Base-by-base conservation (phyloP, 2,797 vertebrate genomes). In the Sebastolobus alascanus region DNA sequence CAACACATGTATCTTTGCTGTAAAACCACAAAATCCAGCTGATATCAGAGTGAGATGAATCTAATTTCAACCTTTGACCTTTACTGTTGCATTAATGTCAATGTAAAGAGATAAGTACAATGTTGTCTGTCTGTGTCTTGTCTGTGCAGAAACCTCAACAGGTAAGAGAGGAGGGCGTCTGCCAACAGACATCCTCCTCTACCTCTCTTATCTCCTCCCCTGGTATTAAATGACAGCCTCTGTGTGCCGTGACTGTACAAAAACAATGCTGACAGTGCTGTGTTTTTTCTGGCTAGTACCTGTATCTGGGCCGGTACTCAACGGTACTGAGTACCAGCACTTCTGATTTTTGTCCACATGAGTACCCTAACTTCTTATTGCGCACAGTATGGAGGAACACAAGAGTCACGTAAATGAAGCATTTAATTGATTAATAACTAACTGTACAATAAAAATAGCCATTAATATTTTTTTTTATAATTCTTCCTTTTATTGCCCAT, bases 91-190 rank as follows among this genome's bases (percentile, higher is more conserved):
- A n/a, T 58, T 35, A 55, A 79, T 61, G 18, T 56, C 25, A 29
- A 0, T 61, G 54, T 27, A 20, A 40, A 67, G 1, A 66, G 2
- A 61, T 33, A 37, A 27, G 18, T 1, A n/a, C 25, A 4, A 1
- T 25, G 2, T 16, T 75, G 37, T 69, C 35, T 68, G 40, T 73
- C 58, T 61, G 61, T 67, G 20, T 54, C 67, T 29, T 68, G 40
- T 73, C 58, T 61, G 61, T 67, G 20, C 58, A 77, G 77, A 79
- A 12, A 75, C 35, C 33, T 78, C 64, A 75, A 56, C 81, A 90
- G 85, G 87, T 89, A 82, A 83, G 80, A 84, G 84, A 68, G 59
- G 20, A 71, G 56, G 54, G 46, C 67, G 52, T 73, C 76, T 78
- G 71, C n/a, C 38, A 59, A 16, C 55, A 71, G 52, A 68, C 71